Conservation (phyloP, 2,888 invertebrate species). For the Luffia ferchaultella region DNA sequence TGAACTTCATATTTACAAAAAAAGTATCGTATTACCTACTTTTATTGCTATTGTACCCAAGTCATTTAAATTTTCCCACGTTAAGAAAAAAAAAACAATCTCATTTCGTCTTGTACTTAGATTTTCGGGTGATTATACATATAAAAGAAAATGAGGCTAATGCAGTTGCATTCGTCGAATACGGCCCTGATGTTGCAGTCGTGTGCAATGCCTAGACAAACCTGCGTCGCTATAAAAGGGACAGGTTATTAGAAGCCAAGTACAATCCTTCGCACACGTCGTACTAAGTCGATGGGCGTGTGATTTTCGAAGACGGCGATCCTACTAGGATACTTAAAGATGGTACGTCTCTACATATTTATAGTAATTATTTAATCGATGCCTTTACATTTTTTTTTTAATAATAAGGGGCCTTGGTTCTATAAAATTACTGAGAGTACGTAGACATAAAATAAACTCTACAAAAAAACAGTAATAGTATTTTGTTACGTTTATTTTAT, state of each 20-base stretch:
- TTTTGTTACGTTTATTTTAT: no score
- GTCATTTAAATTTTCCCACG: constrained; percentile 12
- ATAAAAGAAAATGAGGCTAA: neutral
- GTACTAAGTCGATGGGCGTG: constrained; percentile 12
- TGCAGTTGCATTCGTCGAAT: neutral
- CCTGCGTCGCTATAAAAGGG: constrained; percentile 62
- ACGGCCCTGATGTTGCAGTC: constrained; percentile 15
- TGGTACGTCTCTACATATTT: no score
- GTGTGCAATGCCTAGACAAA: constrained; percentile 57
- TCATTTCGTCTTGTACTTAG: neutral
- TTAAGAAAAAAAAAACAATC: constrained; percentile 11
- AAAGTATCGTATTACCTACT: neutral
- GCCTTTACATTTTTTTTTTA: no score
- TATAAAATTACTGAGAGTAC: no score
- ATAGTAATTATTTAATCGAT: no score
- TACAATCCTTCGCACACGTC: constrained; percentile 52
- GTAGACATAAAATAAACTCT: no score
- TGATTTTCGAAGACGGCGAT: neutral
- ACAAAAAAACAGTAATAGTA: no score
- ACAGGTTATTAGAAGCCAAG: constrained; percentile 56
- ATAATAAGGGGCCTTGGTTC: no score
- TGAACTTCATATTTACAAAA: neutral
- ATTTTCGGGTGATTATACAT: neutral
- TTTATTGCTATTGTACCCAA: constrained; percentile 13
- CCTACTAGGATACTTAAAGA: neutral